Evolutionary conservation across 2,888 invertebrate genomes (phyloP).

Genomic region (Serrognathus titanus): DNA sequence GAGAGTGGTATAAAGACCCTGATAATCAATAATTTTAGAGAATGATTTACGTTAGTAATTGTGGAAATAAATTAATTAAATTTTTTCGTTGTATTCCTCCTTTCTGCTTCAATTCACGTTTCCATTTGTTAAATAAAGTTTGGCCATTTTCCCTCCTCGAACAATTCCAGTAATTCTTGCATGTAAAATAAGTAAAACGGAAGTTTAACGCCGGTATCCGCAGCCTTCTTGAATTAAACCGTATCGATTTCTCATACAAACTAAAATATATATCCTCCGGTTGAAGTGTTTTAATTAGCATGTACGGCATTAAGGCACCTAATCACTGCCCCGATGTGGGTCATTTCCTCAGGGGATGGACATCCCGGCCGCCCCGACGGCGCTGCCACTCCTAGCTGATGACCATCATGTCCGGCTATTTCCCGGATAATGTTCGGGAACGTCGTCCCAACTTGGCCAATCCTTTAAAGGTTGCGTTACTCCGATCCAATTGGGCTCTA

Average conservation of each 20-base stretch:
- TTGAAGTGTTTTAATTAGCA: slow-evolving; percentile 31
- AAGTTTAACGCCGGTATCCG: too few species aligned
- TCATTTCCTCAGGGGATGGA: slow-evolving; percentile 26
- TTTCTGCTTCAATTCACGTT: too few species aligned
- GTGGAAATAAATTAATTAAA: too few species aligned
- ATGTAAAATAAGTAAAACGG: too few species aligned
- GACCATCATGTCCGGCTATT: slow-evolving; percentile 34
- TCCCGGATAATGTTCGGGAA: slow-evolving; percentile 28
- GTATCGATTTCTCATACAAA: slow-evolving; percentile 5
- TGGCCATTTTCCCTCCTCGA: too few species aligned
- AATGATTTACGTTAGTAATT: too few species aligned
- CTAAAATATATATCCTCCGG: not conserved
- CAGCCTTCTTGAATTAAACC: not conserved
- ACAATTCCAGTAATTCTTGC: too few species aligned
- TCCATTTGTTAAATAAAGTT: too few species aligned
- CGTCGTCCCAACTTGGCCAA: slow-evolving; percentile 46
- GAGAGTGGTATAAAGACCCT: too few species aligned
- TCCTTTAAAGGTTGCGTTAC: slow-evolving; percentile 49
- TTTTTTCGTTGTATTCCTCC: too few species aligned
- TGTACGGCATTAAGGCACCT: slow-evolving; percentile 32
- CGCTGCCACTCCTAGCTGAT: slow-evolving; percentile 27
- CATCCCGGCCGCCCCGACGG: slow-evolving; percentile 11
- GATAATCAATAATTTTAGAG: too few species aligned
- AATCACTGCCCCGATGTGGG: slow-evolving; percentile 28
- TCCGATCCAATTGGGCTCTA: slow-evolving; percentile 50